These are phyloP conservation scores for Eulacestoma nigropectus DNA, from an alignment of 2,113 vertebrate species.

Conservation along the genomic window DNA sequence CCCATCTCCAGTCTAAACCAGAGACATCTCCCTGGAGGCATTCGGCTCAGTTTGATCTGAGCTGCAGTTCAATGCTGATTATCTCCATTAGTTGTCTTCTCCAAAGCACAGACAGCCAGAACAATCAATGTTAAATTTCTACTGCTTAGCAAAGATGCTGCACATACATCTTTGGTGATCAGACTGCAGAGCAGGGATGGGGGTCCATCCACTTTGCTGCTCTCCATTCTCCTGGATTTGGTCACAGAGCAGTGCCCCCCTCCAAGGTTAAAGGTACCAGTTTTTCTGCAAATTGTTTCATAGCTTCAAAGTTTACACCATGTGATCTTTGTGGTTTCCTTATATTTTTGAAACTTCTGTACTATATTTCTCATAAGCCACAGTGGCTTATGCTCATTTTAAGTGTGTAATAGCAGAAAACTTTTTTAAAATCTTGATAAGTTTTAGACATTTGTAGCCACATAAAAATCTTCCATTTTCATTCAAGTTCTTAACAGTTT, in stretches of 20 bases:
- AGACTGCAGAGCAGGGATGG: background rate
- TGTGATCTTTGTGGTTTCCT: background rate
- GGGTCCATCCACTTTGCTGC: background rate
- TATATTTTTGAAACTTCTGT: background rate
- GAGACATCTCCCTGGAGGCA: background rate
- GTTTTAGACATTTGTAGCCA: background rate
- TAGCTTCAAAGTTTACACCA: background rate
- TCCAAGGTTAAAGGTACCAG: background rate
- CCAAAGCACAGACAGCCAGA: background rate
- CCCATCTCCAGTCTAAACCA: background rate
- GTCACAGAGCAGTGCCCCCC: background rate
- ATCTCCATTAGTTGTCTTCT: background rate
- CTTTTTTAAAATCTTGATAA: fast-evolving
- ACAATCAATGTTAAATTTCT: background rate
- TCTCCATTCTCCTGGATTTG: background rate
- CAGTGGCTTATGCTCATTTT: background rate
- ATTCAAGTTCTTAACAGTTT: background rate
- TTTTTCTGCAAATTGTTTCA: background rate
- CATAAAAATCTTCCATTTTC: background rate
- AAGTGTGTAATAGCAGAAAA: background rate
- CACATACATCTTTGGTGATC: background rate
- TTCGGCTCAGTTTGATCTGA: background rate
- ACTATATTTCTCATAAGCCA: background rate
- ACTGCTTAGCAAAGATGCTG: background rate
- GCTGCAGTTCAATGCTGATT: background rate